A percentile compares a stretch with the other conserved stretches of the same genome.
Evolutionary conservation across 2,888 invertebrate species (phyloP).

Genomic region (Drosophila birchii): DNA sequence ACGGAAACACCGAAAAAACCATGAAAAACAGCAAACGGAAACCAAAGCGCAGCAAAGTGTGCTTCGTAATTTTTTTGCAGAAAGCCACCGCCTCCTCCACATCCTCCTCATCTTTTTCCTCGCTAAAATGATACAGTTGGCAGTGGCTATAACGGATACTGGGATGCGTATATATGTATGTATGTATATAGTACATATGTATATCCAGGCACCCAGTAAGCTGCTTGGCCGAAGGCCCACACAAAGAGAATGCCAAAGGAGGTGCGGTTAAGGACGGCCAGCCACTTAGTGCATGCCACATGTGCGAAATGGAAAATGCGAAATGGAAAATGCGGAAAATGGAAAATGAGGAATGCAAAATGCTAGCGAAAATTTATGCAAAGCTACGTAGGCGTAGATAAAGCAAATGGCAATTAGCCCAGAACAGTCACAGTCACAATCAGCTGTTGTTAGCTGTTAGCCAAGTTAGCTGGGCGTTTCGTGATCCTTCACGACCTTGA

Average conservation of each 20-base stretch:
- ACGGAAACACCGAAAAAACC: slow-evolving; percentile 24
- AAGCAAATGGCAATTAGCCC: slow-evolving; percentile 20
- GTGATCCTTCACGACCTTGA: slow-evolving; percentile 19
- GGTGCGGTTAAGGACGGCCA: slow-evolving; percentile 17
- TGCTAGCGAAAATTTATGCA: slow-evolving; percentile 13
- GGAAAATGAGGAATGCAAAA: slow-evolving; percentile 24
- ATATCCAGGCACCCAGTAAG: slow-evolving; percentile 13
- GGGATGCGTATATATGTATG: neutral
- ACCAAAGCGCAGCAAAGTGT: slow-evolving; percentile 55
- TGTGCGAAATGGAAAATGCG: slow-evolving; percentile 20
- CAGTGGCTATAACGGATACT: slow-evolving; percentile 7
- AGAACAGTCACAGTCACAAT: slow-evolving; percentile 3
- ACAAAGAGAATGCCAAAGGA: slow-evolving; percentile 30
- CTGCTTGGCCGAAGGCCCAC: slow-evolving; percentile 29
- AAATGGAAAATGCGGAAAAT: slow-evolving; percentile 18
- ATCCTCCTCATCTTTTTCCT: neutral
- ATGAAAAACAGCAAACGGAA: slow-evolving; percentile 43
- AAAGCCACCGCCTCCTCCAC: neutral
- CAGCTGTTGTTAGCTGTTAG: slow-evolving; percentile 13
- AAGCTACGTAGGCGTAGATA: slow-evolving; percentile 1
- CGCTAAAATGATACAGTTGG: slow-evolving; percentile 2
- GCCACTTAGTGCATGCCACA: slow-evolving; percentile 39
- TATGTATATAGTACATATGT: neutral
- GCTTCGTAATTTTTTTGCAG: slow-evolving; percentile 39
- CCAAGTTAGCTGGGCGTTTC: neutral